Base-by-base conservation (phyloP, 2,797 vertebrate species). In the Hemibagrus guttatus region DNA sequence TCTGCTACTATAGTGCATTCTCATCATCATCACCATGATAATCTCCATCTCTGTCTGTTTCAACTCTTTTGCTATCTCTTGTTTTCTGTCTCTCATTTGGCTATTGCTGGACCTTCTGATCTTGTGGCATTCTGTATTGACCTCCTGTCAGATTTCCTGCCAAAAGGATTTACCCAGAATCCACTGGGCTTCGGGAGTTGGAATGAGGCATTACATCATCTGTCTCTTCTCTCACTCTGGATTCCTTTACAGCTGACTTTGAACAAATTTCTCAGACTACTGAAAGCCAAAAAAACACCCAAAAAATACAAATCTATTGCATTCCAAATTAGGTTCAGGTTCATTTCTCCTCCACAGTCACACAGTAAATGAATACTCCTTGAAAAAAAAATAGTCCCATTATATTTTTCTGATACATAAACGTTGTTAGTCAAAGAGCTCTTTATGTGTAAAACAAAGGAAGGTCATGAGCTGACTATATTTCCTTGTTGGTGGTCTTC, bases 71-170 rank as follows among this genome's bases (percentile, higher is more conserved):
- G 54, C 39, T 21, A 4, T 46, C 11, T 23, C 35, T 54, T 54
- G 52, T 69, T 71, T 39, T n/a, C 49, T 23, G n/a, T 58, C 21
- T 39, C 72, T 56, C 7, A n/a, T 80, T 85, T 71, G 31, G 19
- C 46, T 79, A 39, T 54, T 81, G 16, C 39, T n/a, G 28, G 83
- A 69, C 28, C 81, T 61, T 80, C 31, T 71, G 61, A 49, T 69
- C 58, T 31, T 31, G 14, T 39, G 75, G 35, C 54, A 54, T 72
- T 72, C 19, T 69, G 54, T 52, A 72, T 61, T 72, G 85, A 81
- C 85, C 85, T 81, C 39, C 66, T 81, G 85, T 81, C 78, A 86
- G n/a, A 58, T 72, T 39, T 71, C 26, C 64, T 80, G 52, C 49
- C 75, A 58, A 28, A 69, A 59, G 84, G 76, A 81, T 75, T 76